phyloP scores from a whole-genome alignment of 1,140 invertebrate genomes.

The Hormaphis cornu region DNA sequence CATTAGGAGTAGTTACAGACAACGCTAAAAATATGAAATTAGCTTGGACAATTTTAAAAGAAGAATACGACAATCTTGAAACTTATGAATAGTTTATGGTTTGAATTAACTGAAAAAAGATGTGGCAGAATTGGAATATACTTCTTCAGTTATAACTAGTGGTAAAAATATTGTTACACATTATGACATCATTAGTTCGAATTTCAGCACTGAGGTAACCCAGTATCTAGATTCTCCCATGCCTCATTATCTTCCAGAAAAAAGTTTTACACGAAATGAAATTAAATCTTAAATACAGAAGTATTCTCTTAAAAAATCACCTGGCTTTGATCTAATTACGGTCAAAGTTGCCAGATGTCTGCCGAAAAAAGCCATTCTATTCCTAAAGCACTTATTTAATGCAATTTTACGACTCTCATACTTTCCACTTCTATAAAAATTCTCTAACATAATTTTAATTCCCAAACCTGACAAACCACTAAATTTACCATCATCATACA shows the following conservation, averaged over 20 bases:
- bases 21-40: neutral
- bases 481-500: slow-evolving; percentile 38
- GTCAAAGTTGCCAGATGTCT: neutral
- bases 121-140: neutral
- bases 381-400: slow-evolving; percentile 15
- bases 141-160: neutral
- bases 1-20: neutral
- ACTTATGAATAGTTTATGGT: neutral
- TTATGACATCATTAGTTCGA: neutral
- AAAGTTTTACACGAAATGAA: neutral
- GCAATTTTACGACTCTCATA: slow-evolving; percentile 5
- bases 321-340: slow-evolving; percentile 11
- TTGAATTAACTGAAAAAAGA: neutral
- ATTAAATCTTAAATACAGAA: neutral
- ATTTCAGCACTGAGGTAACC: neutral
- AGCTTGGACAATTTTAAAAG: neutral
- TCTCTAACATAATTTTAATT: slow-evolving; percentile 39
- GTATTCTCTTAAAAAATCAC: too few relatives aligned
- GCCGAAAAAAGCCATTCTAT: slow-evolving; percentile 24
- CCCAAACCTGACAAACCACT: slow-evolving; percentile 40
- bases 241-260: neutral
- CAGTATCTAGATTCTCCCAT: neutral
- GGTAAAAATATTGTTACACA: neutral
- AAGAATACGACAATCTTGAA: neutral
- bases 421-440: slow-evolving; percentile 39